These are phyloP conservation scores for Gibbula magus DNA, from an alignment of 2,888 invertebrate genomes.

Conservation along the genomic window DNA sequence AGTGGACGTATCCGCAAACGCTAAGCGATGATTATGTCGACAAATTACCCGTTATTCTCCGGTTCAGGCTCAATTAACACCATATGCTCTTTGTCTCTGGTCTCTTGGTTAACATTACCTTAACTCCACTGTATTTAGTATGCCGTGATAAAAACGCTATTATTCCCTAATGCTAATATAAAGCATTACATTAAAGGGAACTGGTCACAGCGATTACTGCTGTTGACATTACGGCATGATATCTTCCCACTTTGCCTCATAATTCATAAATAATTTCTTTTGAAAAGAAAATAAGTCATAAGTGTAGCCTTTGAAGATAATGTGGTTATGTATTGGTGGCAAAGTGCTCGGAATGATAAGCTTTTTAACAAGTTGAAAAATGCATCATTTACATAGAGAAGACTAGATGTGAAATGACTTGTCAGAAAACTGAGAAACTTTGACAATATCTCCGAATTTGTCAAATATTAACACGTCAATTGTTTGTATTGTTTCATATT, in stretches of 20 bases:
- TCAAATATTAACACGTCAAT: too few species aligned
- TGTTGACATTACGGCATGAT: background rate
- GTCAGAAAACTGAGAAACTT: background rate
- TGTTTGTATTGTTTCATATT: too few species aligned
- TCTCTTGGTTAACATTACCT: background rate
- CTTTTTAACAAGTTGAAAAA: background rate
- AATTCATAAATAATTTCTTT: conserved; percentile 11
- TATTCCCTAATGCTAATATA: conserved; percentile 1
- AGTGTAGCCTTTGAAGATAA: conserved; percentile 5
- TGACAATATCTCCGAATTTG: too few species aligned
- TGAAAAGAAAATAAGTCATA: conserved; percentile 5
- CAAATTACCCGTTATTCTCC: background rate
- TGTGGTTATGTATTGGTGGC: background rate
- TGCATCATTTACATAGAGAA: background rate
- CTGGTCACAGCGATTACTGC: background rate
- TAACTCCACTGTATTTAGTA: background rate
- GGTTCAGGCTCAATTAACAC: background rate
- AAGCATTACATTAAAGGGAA: background rate
- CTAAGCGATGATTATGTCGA: background rate
- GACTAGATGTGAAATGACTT: background rate
- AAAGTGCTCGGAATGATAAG: background rate
- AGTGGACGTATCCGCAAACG: background rate
- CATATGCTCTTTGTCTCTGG: background rate
- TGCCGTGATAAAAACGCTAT: background rate
- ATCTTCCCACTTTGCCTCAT: background rate